These are phyloP conservation scores for Uria lomvia DNA, from an alignment of 2,113 vertebrate species.

Conservation along the genomic window DNA sequence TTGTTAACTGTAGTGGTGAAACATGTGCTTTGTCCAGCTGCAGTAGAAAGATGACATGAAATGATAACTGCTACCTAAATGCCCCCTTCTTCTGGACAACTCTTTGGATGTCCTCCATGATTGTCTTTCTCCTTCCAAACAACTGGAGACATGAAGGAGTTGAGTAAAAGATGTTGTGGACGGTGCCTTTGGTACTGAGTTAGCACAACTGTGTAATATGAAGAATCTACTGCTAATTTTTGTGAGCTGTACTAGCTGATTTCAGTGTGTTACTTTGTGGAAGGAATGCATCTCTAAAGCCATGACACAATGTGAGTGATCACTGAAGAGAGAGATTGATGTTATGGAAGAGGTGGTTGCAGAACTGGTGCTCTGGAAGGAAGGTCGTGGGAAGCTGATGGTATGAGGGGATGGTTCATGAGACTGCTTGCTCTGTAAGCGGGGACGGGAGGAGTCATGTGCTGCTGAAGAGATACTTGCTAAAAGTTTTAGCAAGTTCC, in stretches of 20 bases:
- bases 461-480: neutral
- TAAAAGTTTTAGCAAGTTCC: neutral
- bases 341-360: neutral
- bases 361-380: neutral
- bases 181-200: neutral
- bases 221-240: neutral
- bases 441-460: neutral
- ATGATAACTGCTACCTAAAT: neutral
- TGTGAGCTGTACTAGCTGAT: neutral
- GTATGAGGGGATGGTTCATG: neutral
- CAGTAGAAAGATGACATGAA: neutral
- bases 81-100: neutral
- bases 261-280: neutral
- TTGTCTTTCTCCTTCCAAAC: neutral
- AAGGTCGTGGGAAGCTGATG: neutral
- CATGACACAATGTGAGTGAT: neutral
- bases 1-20: neutral
- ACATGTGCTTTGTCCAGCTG: neutral
- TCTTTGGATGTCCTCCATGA: neutral
- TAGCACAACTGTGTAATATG: neutral
- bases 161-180: neutral
- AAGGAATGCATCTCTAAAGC: neutral
- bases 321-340: neutral
- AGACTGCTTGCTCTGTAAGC: neutral
- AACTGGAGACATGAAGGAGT: neutral